Evolutionary conservation across 1,140 invertebrate genomes (phyloP).

Genomic region (Macrotrachela quadricornifera): DNA sequence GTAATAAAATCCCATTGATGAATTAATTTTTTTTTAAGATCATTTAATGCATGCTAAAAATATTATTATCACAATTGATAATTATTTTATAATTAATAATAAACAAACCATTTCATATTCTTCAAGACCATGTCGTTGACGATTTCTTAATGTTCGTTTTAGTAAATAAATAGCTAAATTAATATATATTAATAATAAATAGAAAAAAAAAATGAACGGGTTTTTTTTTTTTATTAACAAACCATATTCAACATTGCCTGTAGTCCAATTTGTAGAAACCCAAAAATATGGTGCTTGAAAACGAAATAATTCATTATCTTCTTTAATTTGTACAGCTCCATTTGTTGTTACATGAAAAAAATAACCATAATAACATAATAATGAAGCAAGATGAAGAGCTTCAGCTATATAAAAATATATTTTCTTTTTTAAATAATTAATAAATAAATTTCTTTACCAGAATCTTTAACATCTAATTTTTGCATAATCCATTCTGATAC

Average conservation of each 20-base stretch:
- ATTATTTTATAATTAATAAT: neutral
- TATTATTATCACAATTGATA: neutral
- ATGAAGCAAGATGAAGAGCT: constrained; percentile 2
- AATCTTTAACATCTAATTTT: neutral
- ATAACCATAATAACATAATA: constrained; percentile 4
- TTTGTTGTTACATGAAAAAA: constrained; percentile 4
- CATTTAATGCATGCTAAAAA: neutral
- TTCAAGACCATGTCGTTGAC: constrained; percentile 3
- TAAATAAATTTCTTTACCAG: neutral
- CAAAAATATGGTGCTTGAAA: constrained; percentile 3
- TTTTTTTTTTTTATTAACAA: neutral
- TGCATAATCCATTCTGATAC: neutral
- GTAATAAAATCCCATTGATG: constrained; percentile 9
- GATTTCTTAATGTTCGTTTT: constrained; percentile 6
- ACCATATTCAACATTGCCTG: constrained; percentile 4
- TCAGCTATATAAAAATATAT: neutral
- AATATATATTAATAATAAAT: neutral
- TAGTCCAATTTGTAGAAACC: neutral
- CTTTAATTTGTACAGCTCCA: neutral
- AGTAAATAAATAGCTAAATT: constrained; percentile 6
- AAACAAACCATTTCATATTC: neutral
- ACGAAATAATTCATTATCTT: constrained; percentile 3
- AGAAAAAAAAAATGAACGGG: neutral
- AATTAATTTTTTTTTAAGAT: constrained; percentile 2
- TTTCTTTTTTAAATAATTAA: neutral